Evolutionary conservation across 1,140 invertebrate genomes (phyloP).

Genomic region (Zaprionus vittiger): DNA sequence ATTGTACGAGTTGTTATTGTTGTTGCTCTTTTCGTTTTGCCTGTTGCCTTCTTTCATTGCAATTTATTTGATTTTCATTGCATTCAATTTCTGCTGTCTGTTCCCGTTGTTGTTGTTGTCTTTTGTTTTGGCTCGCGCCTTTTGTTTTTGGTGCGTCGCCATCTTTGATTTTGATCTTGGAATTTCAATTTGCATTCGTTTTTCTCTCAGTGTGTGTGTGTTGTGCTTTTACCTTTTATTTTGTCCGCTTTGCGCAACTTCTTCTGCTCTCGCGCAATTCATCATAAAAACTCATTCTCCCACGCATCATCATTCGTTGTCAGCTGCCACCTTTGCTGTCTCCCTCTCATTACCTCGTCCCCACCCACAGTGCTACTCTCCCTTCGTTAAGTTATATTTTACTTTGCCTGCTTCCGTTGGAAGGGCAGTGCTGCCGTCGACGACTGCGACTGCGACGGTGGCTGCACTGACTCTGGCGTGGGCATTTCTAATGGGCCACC

Average conservation of each 20-base stretch:
- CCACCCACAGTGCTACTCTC: background rate
- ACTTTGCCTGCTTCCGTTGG: conserved; percentile 31
- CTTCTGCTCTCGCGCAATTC: conserved; percentile 52
- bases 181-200: conserved; percentile 74
- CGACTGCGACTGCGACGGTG: background rate
- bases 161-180: conserved; percentile 70
- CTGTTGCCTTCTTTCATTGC: conserved; percentile 61
- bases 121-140: conserved; percentile 53
- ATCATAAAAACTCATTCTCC: conserved; percentile 58
- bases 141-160: conserved; percentile 46
- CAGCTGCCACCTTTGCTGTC: conserved; percentile 34
- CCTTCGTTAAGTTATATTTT: conserved; percentile 41
- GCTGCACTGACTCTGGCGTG: conserved; percentile 16
- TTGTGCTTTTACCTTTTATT: background rate
- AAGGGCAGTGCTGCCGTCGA: background rate
- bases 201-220: conserved; percentile 6
- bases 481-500: conserved; percentile 68
- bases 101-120: conserved; percentile 30
- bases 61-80: conserved; percentile 83
- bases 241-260: conserved; percentile 33
- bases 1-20: conserved; percentile 59
- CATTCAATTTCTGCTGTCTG: conserved; percentile 60
- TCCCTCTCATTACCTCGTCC: background rate
- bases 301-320: conserved; percentile 53
- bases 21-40: background rate